Evolutionary conservation across 2,113 vertebrate genomes (phyloP), one percentile per base, ranked within the genome.

Genomic region (Spheniscus mendiculus): DNA sequence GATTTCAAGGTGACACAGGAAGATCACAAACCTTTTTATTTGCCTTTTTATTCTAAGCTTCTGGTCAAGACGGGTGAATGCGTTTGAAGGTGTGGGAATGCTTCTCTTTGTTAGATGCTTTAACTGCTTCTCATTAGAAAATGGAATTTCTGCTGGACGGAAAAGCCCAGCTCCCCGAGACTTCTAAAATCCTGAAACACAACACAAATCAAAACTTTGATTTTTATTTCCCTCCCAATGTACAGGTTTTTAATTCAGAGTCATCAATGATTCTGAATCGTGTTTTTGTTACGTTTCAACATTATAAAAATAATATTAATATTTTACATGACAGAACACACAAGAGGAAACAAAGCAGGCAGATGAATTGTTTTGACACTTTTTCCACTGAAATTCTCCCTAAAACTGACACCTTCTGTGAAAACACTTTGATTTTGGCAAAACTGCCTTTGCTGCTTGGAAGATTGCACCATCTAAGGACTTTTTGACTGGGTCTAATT

Each of bases 351-450:
- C 93, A 90, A 69, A 95, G 47, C 59, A 84, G 70, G 52, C 52
- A 88, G 79, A 73, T n/a, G 4, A 80, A 50, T 91, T 96, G 66
- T 94, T 95, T 92, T 95, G 89, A 89, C 91, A 83, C 16, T 87
- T 95, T 47, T 94, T 72, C 62, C 40, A 23, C n/a, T 72, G 49
- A 87, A 83, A 83, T 72, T 77, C 22, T 79, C 58, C 30, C 30
- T 61, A 74, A 94, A 92, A 38, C 38, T 1, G 26, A 71, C 76
- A 95, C 65, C 59, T 86, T 80, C 66, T 52, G 32, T 44, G 72
- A 56, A 87, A 95, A 93, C 65, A 53, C 72, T 97, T 73, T 47
- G 80, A 87, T 87, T 90, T 71, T 74, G 89, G 83, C 89, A 89
- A 89, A 97, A 78, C 18, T 69, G 49, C 72, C 65, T 81, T 71